Base-by-base conservation (phyloP, 2,113 vertebrate species). In the Meriones unguiculatus region DNA sequence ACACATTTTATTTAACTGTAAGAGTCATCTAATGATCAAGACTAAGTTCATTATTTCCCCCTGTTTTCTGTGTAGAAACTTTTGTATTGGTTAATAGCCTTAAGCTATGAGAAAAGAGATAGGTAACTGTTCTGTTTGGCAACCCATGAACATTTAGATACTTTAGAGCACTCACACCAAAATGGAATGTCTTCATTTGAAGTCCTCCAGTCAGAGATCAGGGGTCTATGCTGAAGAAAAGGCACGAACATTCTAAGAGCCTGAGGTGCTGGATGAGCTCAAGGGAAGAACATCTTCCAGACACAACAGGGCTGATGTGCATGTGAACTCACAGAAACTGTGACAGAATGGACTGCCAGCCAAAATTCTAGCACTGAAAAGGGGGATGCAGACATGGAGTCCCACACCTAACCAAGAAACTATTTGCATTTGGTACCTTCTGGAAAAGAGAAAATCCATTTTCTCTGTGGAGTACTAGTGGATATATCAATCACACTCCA, bases 1-100 rank as follows among this genome's bases (percentile, higher is more conserved):
- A 91, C 7, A 76, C 1, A 91, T 85, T 88, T 92, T 18, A 87
- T n/a, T 91, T 90, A 72, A 95, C 92, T 69, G 59, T 59, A 84
- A 64, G 0, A 78, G 67, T 10, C 78, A 75, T 22, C 57, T 84
- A 57, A 54, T 15, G 87, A 91, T 35, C 70, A 97, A 67, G 32
- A 87, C 65, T 54, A 35, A 50, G 1, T 78, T 82, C 38, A 86
- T 28, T 70, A 12, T 17, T 62, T 38, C 28, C 59, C 15, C 50
- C 86, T 75, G 73, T 52, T 35, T 93, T 90, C 24, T 59, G 22
- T 28, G 28, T 11, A 76, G 8, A 92, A 25, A 82, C 24, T 84
- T 9, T 62, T 84, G 76, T 54, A n/a, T 54, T 85, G 84, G 18
- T 77, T 91, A 95, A 90, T 57, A 75, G 59, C 77, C 77, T 84